Conservation (phyloP, 2,113 vertebrate genomes). For the Bubo bubo region DNA sequence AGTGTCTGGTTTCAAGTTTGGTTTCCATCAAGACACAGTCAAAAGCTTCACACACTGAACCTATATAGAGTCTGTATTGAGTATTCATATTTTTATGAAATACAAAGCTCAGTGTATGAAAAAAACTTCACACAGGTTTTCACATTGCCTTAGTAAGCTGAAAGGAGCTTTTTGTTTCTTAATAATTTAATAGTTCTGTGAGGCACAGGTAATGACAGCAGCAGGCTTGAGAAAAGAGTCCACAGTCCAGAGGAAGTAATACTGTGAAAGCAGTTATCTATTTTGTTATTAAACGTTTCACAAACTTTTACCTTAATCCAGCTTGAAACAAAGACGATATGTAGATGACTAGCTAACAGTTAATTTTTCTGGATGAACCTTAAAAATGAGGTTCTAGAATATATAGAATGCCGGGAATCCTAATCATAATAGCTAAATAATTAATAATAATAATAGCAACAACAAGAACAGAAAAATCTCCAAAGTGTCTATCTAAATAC, state of each 20-base stretch:
- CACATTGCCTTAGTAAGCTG: not conserved
- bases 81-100: not conserved
- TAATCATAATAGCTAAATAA: not conserved
- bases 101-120: not conserved
- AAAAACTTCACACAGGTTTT: not conserved
- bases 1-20: not conserved
- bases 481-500: not conserved
- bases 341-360: not conserved
- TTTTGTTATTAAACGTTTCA: not conserved
- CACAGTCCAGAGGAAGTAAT: not conserved
- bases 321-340: not conserved
- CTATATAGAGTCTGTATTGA: not conserved
- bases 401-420: not conserved
- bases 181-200: conserved; percentile 1
- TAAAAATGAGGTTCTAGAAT: not conserved
- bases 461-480: not conserved
- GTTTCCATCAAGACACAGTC: not conserved
- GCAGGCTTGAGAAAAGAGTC: not conserved
- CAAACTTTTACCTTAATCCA: not conserved
- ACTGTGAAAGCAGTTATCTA: not conserved
- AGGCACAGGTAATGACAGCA: not conserved
- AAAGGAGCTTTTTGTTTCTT: not conserved
- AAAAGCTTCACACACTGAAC: not conserved
- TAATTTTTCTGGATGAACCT: not conserved
- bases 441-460: not conserved